Conservation (phyloP, 2,888 invertebrate species). For the Dynastes grantii region DNA sequence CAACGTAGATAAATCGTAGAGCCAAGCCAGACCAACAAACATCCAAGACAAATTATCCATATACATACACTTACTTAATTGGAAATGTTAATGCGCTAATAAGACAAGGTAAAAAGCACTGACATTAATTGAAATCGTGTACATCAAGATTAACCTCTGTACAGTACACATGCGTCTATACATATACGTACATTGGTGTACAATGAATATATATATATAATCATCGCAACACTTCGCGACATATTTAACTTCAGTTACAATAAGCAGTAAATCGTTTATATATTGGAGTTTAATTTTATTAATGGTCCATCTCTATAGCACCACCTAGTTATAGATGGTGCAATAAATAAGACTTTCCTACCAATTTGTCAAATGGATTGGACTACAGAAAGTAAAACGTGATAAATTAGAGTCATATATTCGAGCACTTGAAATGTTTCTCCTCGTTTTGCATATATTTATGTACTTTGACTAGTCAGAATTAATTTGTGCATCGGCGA, state of each 20-base stretch:
- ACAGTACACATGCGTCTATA: background rate
- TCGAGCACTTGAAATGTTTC: slow-evolving; percentile 35
- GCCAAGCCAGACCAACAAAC: background rate
- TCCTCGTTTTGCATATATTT: background rate
- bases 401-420: slow-evolving; percentile 47
- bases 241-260: background rate
- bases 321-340: slow-evolving; percentile 38
- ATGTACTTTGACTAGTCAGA: slow-evolving; percentile 10
- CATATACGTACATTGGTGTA: background rate
- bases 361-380: slow-evolving; percentile 49
- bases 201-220: background rate
- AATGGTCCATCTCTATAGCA: slow-evolving; percentile 28
- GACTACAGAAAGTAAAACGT: slow-evolving; percentile 34
- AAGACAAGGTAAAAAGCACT: background rate
- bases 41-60: slow-evolving; percentile 18
- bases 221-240: background rate
- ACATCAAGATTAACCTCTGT: too few relatives aligned
- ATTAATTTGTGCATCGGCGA: slow-evolving; percentile 17
- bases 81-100: slow-evolving; percentile 22
- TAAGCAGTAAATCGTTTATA: background rate
- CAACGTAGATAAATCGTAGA: background rate
- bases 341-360: slow-evolving; percentile 49
- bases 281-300: slow-evolving; percentile 22
- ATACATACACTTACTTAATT: background rate
- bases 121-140: slow-evolving; percentile 25